Evolutionary conservation across 2,888 invertebrate genomes (phyloP).

Genomic region (Lobophora halterata): DNA sequence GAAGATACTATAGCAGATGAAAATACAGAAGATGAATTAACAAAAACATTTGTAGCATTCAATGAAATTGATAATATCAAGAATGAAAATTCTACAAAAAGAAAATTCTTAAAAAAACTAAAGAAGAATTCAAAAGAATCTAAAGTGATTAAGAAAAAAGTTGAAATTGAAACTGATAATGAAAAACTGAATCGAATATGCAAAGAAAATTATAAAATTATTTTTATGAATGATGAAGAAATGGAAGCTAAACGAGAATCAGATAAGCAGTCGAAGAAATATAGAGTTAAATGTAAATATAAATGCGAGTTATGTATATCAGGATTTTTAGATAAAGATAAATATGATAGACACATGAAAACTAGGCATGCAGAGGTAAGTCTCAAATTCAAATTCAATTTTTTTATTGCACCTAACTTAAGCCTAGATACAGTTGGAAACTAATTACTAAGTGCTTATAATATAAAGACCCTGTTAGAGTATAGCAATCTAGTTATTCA

Average conservation of each 20-base stretch:
- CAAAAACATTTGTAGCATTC: too few species aligned
- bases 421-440: too few species aligned
- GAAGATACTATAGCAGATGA: too few species aligned
- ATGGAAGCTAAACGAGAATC: slow-evolving; percentile 9
- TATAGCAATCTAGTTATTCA: too few species aligned
- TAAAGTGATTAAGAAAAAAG: too few species aligned
- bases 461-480: too few species aligned
- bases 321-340: slow-evolving; percentile 14
- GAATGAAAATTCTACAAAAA: too few species aligned
- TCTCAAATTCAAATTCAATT: not conserved
- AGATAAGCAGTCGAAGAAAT: slow-evolving; percentile 15
- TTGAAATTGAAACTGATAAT: not conserved
- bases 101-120: too few species aligned
- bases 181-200: not conserved
- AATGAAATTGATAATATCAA: too few species aligned
- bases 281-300: slow-evolving; percentile 16
- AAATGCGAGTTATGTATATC: slow-evolving; percentile 15
- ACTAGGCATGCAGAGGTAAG: slow-evolving; percentile 17
- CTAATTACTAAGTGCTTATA: too few species aligned
- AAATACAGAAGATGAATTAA: too few species aligned
- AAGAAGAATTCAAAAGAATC: too few species aligned
- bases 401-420: not conserved
- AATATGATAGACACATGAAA: slow-evolving; percentile 15
- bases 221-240: slow-evolving; percentile 15
- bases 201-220: slow-evolving; percentile 17